Evolutionary conservation across 2,888 invertebrate genomes (phyloP), one percentile per base, ranked within the genome.

Genomic region (Drosophila anomelani): DNA sequence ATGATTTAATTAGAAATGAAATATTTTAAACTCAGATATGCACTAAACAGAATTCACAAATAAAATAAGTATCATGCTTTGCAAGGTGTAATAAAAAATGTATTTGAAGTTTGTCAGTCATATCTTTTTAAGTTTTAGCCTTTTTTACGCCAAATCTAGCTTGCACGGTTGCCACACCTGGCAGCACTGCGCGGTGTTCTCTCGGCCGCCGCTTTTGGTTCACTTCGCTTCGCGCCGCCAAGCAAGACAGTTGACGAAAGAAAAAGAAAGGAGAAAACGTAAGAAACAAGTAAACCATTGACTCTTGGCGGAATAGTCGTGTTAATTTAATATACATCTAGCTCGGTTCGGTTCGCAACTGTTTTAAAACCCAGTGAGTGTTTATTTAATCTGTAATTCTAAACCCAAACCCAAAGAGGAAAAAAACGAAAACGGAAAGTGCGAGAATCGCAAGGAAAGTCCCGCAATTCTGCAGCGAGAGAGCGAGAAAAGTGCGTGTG

Each of bases 401-500:
- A 7, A 41, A 23, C 9, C 26, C n/a, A 12, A 6, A 9, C 29
- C 20, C 20, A 20, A 46, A 12, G 47, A 29, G 10, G 29, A 47
- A 10, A 8, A 17, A 17, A 26, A n/a, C 32, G 17, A 12, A 47
- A 47, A 17, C 29, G 47, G 4, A n/a, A 12, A 32, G 29, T 1
- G 29, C 3, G 12, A 47, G 47, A 29, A 9, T 9, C 20, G 8
- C 23, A 9, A 39, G 32, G 12, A 57, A 39, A 61, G 8, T 43
- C 23, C 34, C 43, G 58, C 43, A 61, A 61, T 20, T 64, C 32
- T 7, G 38, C 46, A 36, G 36, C 17, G 51, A 20, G 51, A 23
- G 38, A 29, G 34, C 55, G 39, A 39, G 56, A 55, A 67, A 69
- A 68, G 68, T 68, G 69, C 68, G 68, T 69, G 68, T 68, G 68